phyloP scores from a whole-genome alignment of 1,140 invertebrate genomes.

The Nilaparvata lugens region DNA sequence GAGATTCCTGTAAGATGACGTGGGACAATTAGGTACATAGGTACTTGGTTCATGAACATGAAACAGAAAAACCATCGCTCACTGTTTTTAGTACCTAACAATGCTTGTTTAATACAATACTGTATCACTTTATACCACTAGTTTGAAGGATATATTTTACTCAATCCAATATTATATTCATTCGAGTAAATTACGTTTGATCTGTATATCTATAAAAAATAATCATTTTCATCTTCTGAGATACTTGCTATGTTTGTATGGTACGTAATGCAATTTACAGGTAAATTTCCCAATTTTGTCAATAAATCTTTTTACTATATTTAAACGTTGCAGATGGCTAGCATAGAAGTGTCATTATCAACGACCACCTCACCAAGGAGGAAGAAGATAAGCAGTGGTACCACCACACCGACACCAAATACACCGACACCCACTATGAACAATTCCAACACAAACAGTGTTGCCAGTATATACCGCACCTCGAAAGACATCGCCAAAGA shows the following conservation, averaged over 20 bases:
- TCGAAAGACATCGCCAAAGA: constrained; percentile 42
- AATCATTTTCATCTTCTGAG: too few relatives aligned
- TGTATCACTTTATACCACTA: too few relatives aligned
- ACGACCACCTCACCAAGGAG: constrained; percentile 45
- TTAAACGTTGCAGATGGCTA: constrained; percentile 61
- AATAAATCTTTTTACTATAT: neutral
- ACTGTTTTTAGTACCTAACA: too few relatives aligned
- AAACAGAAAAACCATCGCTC: too few relatives aligned
- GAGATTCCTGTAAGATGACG: too few relatives aligned
- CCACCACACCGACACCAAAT: constrained; percentile 23
- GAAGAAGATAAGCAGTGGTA: constrained; percentile 34
- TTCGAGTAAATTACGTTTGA: neutral
- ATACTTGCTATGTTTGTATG: neutral
- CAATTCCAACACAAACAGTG: constrained; percentile 4
- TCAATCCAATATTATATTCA: neutral
- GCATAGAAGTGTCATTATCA: constrained; percentile 70
- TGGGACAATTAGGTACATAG: too few relatives aligned
- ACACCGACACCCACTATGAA: constrained; percentile 9
- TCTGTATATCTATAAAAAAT: neutral
- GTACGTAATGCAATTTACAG: neutral
- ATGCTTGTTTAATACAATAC: too few relatives aligned
- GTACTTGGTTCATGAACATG: too few relatives aligned
- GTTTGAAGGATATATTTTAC: too few relatives aligned
- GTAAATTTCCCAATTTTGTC: neutral
- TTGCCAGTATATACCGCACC: constrained; percentile 8